Base-by-base conservation (phyloP, 1,140 invertebrate species). In the Drosophila auraria region DNA sequence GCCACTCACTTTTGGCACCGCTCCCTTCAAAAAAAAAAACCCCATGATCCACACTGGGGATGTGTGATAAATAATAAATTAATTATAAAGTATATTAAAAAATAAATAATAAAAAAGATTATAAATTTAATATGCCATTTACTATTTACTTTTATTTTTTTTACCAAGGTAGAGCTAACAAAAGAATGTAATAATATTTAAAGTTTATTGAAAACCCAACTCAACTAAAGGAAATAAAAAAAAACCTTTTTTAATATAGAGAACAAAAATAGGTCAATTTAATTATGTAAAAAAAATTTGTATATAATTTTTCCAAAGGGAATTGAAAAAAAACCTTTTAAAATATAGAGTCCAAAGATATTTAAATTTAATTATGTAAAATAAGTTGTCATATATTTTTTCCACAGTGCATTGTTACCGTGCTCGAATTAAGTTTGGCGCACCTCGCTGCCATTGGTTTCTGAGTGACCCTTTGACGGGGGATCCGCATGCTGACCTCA, bases 351-450 rank as follows among this genome's bases (percentile, higher is more conserved):
- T 1, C 20, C 20, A 0, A 20, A 20, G 1, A 20, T 20, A 20
- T 1, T 20, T 20, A 20, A 20, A 20, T 20, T 20, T 20, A 20
- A 20, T 20, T 20, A 20, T 20, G 20, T 20, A 20, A 20, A 20
- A 27, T 27, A 27, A 27, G 6, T 3, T 27, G 3, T 27, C 27
- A 27, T 33, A 33, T 3, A 14, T 17, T 12, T 20, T 9, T 2
- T 3, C 53, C 54, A 25, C 36, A 25, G 54, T 56, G 20, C 20
- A 6, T 38, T 38, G 33, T 11, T 38, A 23, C 33, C 15, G 4
- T 73, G 54, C 51, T 44, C 20, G 25, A 73, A 73, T 73, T 36
- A 61, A 45, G 54, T 53, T 60, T 53, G 68, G 36, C 38, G 68
- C 70, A 73, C 68, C 70, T 51, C 58, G 23, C 36, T 53, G 62